phyloP scores from a whole-genome alignment of 2,888 invertebrate genomes.

The Hirtodrosophila trivittata region DNA sequence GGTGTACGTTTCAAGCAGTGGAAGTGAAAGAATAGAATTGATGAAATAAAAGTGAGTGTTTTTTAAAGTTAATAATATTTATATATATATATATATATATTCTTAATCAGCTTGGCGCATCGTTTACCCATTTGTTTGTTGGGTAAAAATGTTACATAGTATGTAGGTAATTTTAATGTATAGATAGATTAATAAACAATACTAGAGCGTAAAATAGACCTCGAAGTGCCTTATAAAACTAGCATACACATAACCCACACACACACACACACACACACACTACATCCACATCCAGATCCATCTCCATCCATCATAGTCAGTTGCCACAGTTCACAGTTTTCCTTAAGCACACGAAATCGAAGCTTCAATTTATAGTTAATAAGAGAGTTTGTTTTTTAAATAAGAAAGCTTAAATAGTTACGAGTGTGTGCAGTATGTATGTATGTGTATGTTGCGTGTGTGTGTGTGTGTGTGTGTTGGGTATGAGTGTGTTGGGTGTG shows the following conservation, averaged over 20 bases:
- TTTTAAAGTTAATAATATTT: slow-evolving; percentile 26
- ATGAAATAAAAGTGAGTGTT: neutral
- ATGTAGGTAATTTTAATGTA: slow-evolving; percentile 20
- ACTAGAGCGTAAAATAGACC: slow-evolving; percentile 40
- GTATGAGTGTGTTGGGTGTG: slow-evolving; percentile 6
- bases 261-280: neutral
- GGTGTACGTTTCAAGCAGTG: neutral
- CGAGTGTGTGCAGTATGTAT: neutral
- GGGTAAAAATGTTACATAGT: slow-evolving; percentile 17
- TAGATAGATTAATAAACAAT: slow-evolving; percentile 44
- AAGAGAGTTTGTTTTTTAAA: neutral
- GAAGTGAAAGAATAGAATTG: neutral
- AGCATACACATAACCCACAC: neutral
- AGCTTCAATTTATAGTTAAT: neutral
- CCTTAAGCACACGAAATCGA: neutral
- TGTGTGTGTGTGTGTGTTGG: slow-evolving; percentile 6
- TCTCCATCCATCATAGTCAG: too few relatives aligned
- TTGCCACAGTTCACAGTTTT: too few relatives aligned
- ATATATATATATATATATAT: slow-evolving; percentile 32
- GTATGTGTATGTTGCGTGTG: slow-evolving; percentile 8
- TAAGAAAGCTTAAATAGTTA: neutral
- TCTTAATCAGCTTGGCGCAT: slow-evolving; percentile 32
- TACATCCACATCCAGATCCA: neutral
- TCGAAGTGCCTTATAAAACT: slow-evolving; percentile 11
- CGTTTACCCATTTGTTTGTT: slow-evolving; percentile 19